Percentiles rank a stretch among this genome's conserved stretches.
phyloP scores from a whole-genome alignment of 2,113 vertebrate genomes.

The Octodon degus region DNA sequence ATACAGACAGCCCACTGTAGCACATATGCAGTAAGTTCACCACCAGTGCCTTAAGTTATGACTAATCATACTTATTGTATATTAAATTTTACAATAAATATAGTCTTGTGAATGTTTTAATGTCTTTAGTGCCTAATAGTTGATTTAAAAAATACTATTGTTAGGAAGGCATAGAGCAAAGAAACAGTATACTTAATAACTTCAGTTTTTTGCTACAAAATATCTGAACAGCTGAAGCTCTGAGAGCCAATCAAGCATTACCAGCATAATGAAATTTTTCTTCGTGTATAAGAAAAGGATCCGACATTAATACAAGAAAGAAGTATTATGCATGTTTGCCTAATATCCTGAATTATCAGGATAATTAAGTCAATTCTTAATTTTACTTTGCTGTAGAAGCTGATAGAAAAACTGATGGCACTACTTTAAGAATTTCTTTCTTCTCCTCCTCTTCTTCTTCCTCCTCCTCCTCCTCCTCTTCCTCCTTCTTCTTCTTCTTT shows the following conservation, averaged over 20 bases:
- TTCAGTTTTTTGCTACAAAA: constrained; percentile 60
- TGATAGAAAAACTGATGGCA: constrained; percentile 56
- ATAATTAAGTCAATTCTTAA: constrained; percentile 62
- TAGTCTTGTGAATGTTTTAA: constrained; percentile 22
- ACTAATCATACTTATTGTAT: constrained; percentile 36
- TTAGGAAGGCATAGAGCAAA: constrained; percentile 54
- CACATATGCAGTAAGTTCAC: neutral
- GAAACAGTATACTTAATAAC: constrained; percentile 56
- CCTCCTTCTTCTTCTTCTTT: no score
- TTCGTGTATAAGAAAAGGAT: constrained; percentile 53
- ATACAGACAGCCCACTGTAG: neutral
- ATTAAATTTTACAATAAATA: constrained; percentile 57
- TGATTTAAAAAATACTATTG: constrained; percentile 48
- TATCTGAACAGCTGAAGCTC: constrained; percentile 54
- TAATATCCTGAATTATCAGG: constrained; percentile 63
- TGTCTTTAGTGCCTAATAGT: constrained; percentile 56
- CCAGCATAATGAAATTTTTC: constrained; percentile 68
- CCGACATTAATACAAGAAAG: constrained; percentile 65
- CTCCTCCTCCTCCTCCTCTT: neutral
- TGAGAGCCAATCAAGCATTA: constrained; percentile 52
- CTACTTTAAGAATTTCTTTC: constrained; percentile 44
- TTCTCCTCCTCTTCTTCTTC: no score
- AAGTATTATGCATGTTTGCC: constrained; percentile 71
- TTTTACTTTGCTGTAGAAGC: constrained; percentile 51
- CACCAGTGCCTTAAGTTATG: neutral